Evolutionary conservation across 2,888 invertebrate species (phyloP).

Genomic region (Phengaris alcon): DNA sequence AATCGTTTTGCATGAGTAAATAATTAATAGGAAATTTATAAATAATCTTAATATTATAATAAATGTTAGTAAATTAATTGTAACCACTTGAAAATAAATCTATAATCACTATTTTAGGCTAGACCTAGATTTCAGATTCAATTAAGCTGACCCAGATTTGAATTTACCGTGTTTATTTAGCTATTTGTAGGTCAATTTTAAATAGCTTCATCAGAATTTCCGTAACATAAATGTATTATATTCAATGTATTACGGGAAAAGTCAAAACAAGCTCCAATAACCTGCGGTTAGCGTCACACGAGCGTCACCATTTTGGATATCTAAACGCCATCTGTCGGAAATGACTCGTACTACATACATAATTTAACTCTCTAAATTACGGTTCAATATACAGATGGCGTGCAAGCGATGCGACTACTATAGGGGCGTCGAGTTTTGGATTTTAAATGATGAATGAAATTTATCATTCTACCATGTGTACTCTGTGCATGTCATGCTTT

Average conservation of each 20-base stretch:
- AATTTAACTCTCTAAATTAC: too few species aligned
- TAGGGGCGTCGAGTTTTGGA: too few species aligned
- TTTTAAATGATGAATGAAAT: too few species aligned
- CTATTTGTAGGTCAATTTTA: background rate
- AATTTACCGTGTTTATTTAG: background rate
- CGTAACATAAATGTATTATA: too few species aligned
- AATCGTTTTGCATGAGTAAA: background rate
- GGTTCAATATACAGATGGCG: background rate
- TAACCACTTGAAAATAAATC: background rate
- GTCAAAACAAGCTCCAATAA: too few species aligned
- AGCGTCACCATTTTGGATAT: too few species aligned
- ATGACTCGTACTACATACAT: too few species aligned
- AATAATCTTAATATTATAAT: background rate
- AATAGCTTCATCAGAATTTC: too few species aligned
- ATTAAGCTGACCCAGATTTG: background rate
- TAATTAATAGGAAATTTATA: background rate
- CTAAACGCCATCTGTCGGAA: too few species aligned
- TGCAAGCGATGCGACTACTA: background rate
- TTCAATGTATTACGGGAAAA: too few species aligned
- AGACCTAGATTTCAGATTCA: background rate
- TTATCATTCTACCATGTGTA: background rate
- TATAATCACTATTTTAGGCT: background rate
- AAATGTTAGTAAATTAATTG: background rate
- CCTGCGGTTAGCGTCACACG: too few species aligned
- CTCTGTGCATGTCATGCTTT: background rate